A percentile compares a stretch with the other conserved stretches of the same genome.
These are phyloP conservation scores for Phymorhynchus buccinoides DNA, from an alignment of 1,140 invertebrate genomes.

Conservation along the genomic window DNA sequence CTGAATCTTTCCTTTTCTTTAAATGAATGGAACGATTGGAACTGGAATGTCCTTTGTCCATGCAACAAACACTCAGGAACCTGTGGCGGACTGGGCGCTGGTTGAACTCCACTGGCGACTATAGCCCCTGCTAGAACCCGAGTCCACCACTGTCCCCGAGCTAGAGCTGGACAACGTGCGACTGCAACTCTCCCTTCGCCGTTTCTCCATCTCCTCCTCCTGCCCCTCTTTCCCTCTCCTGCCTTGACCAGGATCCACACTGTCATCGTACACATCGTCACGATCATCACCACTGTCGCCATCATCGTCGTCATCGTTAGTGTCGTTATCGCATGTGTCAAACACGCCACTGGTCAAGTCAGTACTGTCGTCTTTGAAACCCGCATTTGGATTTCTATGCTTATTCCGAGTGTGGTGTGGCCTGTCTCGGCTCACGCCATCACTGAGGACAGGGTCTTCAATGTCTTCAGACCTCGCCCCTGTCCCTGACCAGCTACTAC, in stretches of 20 bases:
- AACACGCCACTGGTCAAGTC: conserved; percentile 1
- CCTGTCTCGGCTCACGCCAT: too few relatives aligned
- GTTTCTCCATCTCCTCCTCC: too few relatives aligned
- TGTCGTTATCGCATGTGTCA: neutral
- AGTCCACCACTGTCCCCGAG: neutral
- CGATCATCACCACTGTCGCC: neutral
- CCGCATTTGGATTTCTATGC: neutral
- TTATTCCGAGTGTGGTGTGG: neutral
- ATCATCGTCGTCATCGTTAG: neutral
- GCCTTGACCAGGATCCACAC: neutral
- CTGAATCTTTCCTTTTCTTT: too few relatives aligned
- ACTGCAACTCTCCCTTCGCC: neutral
- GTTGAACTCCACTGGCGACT: neutral
- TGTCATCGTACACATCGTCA: neutral
- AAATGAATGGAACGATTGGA: too few relatives aligned
- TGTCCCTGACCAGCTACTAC: too few relatives aligned
- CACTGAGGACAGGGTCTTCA: too few relatives aligned
- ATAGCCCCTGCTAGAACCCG: too few relatives aligned
- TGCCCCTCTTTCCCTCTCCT: neutral
- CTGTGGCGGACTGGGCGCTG: neutral
- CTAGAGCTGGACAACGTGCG: conserved; percentile 1
- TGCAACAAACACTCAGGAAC: too few relatives aligned
- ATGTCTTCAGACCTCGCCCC: too few relatives aligned
- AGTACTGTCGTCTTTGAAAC: neutral
- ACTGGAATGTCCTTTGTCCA: too few relatives aligned